Evolutionary conservation across 2,797 vertebrate genomes (phyloP).

Genomic region (Clamator glandarius): DNA sequence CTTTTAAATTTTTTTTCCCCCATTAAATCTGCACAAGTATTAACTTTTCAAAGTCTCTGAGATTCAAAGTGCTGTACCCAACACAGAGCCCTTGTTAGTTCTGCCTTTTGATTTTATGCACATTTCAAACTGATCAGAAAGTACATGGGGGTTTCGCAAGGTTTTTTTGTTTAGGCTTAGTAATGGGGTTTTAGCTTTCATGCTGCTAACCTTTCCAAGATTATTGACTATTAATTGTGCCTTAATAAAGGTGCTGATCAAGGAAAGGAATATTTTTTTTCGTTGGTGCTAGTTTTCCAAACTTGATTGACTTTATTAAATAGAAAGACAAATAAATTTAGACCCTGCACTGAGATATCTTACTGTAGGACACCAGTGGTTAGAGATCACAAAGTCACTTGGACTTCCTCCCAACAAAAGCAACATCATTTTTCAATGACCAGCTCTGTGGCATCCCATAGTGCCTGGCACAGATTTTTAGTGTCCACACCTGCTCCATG

Average conservation of each 20-base stretch:
- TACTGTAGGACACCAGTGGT: neutral
- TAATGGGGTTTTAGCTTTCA: slow-evolving; percentile 54
- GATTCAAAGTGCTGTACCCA: slow-evolving; percentile 74
- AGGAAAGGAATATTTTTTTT: slow-evolving; percentile 11
- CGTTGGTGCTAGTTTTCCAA: neutral
- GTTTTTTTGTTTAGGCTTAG: slow-evolving; percentile 46
- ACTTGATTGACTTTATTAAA: slow-evolving; percentile 10
- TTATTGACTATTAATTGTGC: slow-evolving; percentile 69
- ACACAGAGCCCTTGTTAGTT: slow-evolving; percentile 77
- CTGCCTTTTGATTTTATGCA: slow-evolving; percentile 75
- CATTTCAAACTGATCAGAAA: slow-evolving; percentile 68
- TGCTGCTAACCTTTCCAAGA: slow-evolving; percentile 23
- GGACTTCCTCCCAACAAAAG: slow-evolving; percentile 59
- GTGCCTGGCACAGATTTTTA: slow-evolving; percentile 9
- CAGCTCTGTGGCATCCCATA: neutral
- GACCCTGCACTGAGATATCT: neutral
- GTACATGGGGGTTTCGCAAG: slow-evolving; percentile 28
- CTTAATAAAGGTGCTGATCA: slow-evolving; percentile 61
- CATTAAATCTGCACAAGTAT: slow-evolving; percentile 56
- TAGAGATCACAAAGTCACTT: slow-evolving; percentile 52
- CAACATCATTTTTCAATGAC: slow-evolving; percentile 24
- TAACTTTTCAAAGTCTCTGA: slow-evolving; percentile 59
- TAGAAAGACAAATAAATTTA: slow-evolving; percentile 38
- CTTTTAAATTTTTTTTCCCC: slow-evolving; percentile 51
- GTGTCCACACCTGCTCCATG: slow-evolving; percentile 26